These are phyloP conservation scores for Galaxea fascicularis DNA, from an alignment of 92 coral and sea anemone genomes.

Conservation along the genomic window DNA sequence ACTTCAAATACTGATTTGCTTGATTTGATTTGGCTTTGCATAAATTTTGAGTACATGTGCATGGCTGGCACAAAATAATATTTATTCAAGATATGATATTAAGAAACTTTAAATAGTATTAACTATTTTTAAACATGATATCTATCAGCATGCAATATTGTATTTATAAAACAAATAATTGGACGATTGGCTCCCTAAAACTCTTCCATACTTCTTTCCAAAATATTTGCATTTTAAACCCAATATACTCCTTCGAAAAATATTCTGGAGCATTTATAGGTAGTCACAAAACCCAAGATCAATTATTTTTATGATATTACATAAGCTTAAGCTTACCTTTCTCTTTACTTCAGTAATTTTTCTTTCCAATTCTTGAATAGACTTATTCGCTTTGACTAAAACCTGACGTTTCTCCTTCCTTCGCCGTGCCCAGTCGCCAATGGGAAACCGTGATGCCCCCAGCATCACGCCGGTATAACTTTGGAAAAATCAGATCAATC, in stretches of 20 bases:
- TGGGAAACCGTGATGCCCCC: constrained; percentile 12
- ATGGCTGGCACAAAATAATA: background rate
- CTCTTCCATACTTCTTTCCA: background rate
- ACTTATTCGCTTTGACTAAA: constrained; percentile 39
- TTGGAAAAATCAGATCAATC: constrained; percentile 15
- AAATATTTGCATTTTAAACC: background rate
- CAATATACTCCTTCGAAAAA: background rate
- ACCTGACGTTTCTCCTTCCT: constrained; percentile 33
- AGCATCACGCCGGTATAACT: constrained; percentile 34
- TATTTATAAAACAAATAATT: background rate
- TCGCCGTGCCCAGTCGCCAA: constrained; percentile 37
- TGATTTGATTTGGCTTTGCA: background rate
- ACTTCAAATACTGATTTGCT: background rate
- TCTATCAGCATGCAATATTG: background rate
- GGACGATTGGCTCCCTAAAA: background rate
- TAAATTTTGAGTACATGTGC: background rate
- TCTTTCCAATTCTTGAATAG: constrained; percentile 32
- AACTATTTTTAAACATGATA: background rate
- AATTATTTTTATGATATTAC: background rate
- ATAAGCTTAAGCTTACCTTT: constrained; percentile 28
- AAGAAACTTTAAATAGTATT: background rate
- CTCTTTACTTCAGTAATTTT: constrained; percentile 40
- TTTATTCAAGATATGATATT: background rate
- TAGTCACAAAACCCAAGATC: constrained; percentile 18
- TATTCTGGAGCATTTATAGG: background rate